Percentiles rank a stretch among this genome's conserved stretches.
These are phyloP conservation scores for Aythya baeri DNA, from an alignment of 2,113 vertebrate genomes.

Conservation along the genomic window DNA sequence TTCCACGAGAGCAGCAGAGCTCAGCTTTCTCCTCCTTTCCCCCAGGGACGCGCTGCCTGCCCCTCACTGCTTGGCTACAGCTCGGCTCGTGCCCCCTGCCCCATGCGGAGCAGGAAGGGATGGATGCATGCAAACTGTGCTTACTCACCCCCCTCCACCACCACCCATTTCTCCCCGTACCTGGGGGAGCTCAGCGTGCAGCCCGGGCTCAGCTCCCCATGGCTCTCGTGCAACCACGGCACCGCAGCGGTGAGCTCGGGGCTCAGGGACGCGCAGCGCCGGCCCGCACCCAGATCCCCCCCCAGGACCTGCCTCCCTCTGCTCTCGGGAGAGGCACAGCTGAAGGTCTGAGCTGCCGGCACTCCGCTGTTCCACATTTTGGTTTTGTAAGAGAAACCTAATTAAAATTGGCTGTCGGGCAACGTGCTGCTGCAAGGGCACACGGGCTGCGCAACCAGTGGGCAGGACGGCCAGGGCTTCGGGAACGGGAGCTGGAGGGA, in stretches of 20 bases:
- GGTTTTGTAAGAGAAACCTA: constrained; percentile 40
- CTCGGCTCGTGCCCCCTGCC: neutral
- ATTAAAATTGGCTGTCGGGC: constrained; percentile 15
- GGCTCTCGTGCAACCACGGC: neutral
- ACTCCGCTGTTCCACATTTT: neutral
- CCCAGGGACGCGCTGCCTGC: neutral
- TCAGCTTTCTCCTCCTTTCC: neutral
- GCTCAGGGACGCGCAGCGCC: neutral
- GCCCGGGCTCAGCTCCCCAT: neutral
- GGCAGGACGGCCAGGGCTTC: neutral
- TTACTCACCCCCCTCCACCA: neutral
- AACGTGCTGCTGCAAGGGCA: neutral
- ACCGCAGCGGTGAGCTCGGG: neutral
- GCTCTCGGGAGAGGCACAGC: constrained; percentile 13
- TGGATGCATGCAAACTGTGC: accelerated
- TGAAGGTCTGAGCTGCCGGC: neutral
- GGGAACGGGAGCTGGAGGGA: neutral
- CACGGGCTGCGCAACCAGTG: neutral
- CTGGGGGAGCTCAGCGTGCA: constrained; percentile 12
- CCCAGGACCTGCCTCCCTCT: neutral
- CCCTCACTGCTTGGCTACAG: neutral
- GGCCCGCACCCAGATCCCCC: accelerated
- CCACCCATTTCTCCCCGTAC: neutral
- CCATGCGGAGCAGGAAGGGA: neutral
- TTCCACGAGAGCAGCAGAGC: neutral